A percentile compares a stretch with the other conserved stretches of the same genome.
Conservation (phyloP, 2,113 vertebrate genomes). For the Pituophis catenifer region DNA sequence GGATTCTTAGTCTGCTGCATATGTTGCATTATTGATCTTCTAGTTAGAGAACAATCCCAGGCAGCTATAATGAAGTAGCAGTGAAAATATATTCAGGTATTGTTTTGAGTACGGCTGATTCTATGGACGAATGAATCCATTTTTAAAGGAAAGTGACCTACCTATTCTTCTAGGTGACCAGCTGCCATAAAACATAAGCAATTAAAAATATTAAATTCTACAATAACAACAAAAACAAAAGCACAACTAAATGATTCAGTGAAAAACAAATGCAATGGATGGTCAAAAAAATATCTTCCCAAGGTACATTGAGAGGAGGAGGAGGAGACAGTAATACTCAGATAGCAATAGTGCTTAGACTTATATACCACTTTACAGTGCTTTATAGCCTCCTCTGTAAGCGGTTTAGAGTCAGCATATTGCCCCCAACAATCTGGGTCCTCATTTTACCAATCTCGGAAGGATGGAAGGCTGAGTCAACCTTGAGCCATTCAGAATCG, state of each 20-base stretch:
- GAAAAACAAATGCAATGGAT: background rate
- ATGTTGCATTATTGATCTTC: background rate
- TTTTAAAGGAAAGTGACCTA: background rate
- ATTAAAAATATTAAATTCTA: background rate
- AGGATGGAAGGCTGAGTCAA: no score
- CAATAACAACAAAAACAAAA: background rate
- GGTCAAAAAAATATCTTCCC: background rate
- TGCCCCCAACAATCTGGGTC: no score
- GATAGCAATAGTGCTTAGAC: background rate
- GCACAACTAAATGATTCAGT: background rate
- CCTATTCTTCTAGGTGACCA: background rate
- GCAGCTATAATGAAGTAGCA: background rate
- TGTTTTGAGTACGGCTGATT: background rate
- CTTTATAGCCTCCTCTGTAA: no score
- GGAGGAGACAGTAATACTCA: background rate
- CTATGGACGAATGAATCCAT: background rate
- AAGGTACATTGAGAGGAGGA: background rate
- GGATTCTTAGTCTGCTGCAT: background rate
- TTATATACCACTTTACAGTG: no score
- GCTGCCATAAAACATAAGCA: background rate
- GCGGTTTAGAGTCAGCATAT: no score
- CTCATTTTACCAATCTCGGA: no score
- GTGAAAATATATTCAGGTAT: background rate
- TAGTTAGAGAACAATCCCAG: background rate
- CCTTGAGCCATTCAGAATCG: no score